Evolutionary conservation across 2,888 invertebrate genomes (phyloP).

Genomic region (Euproctis similis): DNA sequence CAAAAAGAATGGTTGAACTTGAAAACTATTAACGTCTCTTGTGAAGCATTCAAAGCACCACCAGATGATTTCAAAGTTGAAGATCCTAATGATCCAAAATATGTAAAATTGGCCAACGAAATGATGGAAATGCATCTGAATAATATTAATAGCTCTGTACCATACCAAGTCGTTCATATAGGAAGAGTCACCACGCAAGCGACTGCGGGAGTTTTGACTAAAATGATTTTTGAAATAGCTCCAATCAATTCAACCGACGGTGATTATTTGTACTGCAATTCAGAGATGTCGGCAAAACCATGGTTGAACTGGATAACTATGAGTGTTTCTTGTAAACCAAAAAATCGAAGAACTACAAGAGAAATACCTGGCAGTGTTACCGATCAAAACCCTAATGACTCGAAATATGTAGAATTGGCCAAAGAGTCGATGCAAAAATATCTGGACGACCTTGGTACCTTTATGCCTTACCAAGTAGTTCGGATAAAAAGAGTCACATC

Average conservation of each 20-base stretch:
- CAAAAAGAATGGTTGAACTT: slow-evolving; percentile 59
- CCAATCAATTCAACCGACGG: background rate
- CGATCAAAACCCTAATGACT: slow-evolving; percentile 17
- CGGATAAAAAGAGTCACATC: slow-evolving; percentile 1
- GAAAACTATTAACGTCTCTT: slow-evolving; percentile 23
- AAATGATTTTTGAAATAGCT: slow-evolving; percentile 16
- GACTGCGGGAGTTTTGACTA: slow-evolving; percentile 16
- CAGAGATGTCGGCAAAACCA: slow-evolving; percentile 25
- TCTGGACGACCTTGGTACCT: slow-evolving; percentile 18
- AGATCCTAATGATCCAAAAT: slow-evolving; percentile 22
- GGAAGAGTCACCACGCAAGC: slow-evolving; percentile 20
- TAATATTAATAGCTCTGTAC: slow-evolving; percentile 6
- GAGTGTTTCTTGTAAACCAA: slow-evolving; percentile 4
- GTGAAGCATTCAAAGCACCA: no score
- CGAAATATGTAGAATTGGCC: slow-evolving; percentile 26
- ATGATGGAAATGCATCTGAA: slow-evolving; percentile 24
- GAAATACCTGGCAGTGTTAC: background rate
- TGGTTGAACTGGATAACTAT: slow-evolving; percentile 23
- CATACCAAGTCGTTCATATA: slow-evolving; percentile 13
- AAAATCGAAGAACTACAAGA: background rate
- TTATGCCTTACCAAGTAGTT: background rate
- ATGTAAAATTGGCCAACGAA: slow-evolving; percentile 22
- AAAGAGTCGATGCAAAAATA: slow-evolving; percentile 28
- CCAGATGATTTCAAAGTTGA: slow-evolving; percentile 16
- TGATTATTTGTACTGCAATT: slow-evolving; percentile 20